Evolutionary conservation across 2,113 vertebrate genomes (phyloP).

Genomic region (Mastomys natalensis): DNA sequence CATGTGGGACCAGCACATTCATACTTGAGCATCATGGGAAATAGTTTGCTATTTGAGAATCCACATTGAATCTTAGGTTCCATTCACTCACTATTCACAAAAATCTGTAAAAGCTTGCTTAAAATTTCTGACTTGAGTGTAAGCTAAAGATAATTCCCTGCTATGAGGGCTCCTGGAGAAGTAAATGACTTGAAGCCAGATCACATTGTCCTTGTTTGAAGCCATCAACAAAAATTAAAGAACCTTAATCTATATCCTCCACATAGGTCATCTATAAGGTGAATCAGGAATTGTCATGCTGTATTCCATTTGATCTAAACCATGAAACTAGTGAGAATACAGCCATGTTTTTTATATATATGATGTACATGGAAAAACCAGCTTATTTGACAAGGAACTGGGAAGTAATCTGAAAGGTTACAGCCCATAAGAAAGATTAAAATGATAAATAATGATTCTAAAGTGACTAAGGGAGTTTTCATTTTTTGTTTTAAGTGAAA

Average conservation of each 20-base stretch:
- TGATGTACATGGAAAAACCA: not conserved
- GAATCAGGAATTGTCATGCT: not conserved
- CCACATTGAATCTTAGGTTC: not conserved
- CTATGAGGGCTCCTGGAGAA: not conserved
- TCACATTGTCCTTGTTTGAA: not conserved
- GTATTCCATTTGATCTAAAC: not conserved
- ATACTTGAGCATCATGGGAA: not conserved
- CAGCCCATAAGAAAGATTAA: not conserved
- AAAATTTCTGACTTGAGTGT: not conserved
- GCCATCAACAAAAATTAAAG: not conserved
- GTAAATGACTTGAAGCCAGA: not conserved
- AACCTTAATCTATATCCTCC: not conserved
- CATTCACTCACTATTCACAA: not conserved
- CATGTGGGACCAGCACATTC: not conserved
- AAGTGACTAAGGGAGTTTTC: not conserved
- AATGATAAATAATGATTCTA: slow-evolving; percentile 36
- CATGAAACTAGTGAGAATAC: not conserved
- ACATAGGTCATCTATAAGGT: not conserved
- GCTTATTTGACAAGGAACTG: not conserved
- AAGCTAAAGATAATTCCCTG: not conserved
- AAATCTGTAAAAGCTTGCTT: not conserved
- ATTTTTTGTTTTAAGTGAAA: slow-evolving; percentile 51
- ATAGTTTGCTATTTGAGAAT: not conserved
- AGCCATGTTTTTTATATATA: not conserved
- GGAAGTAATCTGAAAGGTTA: not conserved